Percentiles rank a stretch among this genome's conserved stretches.
Conservation (phyloP, 2,888 invertebrate genomes). For the Chrysomela aeneicollis region DNA sequence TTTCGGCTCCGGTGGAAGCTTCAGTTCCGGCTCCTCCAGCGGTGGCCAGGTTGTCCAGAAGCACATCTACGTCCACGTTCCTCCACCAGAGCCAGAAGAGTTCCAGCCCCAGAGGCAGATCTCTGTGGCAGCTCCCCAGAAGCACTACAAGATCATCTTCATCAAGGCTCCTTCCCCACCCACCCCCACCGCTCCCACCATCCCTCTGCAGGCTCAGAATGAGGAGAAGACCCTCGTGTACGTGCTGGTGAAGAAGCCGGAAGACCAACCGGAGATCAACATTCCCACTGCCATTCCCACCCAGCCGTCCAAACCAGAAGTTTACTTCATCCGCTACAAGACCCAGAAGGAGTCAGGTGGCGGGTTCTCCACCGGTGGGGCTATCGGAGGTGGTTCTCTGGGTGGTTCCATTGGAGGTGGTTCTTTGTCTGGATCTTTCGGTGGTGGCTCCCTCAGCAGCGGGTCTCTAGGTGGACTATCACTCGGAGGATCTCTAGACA, state of each 20-base stretch:
- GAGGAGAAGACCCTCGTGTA: slow-evolving; percentile 90
- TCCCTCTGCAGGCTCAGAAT: slow-evolving; percentile 79
- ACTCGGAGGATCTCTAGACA: no score
- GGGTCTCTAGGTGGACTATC: not conserved
- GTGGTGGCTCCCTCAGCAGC: slow-evolving; percentile 25
- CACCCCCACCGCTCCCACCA: slow-evolving; percentile 78
- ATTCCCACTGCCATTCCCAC: slow-evolving; percentile 81
- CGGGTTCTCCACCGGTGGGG: slow-evolving; percentile 35
- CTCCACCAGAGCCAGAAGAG: slow-evolving; percentile 79
- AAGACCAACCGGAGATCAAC: slow-evolving; percentile 80
- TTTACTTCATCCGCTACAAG: slow-evolving; percentile 89
- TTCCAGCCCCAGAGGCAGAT: slow-evolving; percentile 69
- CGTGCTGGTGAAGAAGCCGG: slow-evolving; percentile 88
- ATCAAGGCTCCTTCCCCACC: slow-evolving; percentile 71
- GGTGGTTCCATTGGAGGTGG: slow-evolving; percentile 23
- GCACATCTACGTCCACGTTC: slow-evolving; percentile 88
- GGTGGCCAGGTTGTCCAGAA: slow-evolving; percentile 70
- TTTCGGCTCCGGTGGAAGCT: slow-evolving; percentile 53
- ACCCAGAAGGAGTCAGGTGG: slow-evolving; percentile 68
- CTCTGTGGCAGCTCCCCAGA: slow-evolving; percentile 75
- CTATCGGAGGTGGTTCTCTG: slow-evolving; percentile 17
- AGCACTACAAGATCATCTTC: slow-evolving; percentile 91
- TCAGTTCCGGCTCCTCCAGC: slow-evolving; percentile 43
- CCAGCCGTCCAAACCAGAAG: slow-evolving; percentile 87
- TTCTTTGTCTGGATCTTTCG: slow-evolving; percentile 8